Base-by-base conservation (phyloP, 2,888 invertebrate genomes). In the Andrena camellia region DNA sequence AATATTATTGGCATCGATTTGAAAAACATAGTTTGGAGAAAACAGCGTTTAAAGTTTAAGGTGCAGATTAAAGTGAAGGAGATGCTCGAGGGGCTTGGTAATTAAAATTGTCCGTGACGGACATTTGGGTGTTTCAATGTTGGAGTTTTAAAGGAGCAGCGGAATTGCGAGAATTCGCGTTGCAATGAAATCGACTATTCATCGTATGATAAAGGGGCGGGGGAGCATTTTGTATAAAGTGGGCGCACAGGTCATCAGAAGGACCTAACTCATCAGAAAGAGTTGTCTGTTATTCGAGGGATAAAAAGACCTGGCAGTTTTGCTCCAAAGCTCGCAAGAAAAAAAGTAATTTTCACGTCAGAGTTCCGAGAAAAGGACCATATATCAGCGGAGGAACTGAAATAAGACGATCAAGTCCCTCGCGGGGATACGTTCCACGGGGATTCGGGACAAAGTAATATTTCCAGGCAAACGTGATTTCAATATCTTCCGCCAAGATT, bases 321-420 rank as follows among this genome's bases (percentile, higher is more conserved):
- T 52, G 52, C 35, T 31, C 54, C 52, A 35, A 63, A 57, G 62
- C 31, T 54, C 26, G 42, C n/a, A 42, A 57, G 60, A 70, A 60
- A 70, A 54, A 64, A 60, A 72, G 23, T 66, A 26, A 71, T 64
- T 59, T 77, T 59, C 57, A 17, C 64, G 17, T 59, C 57, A 59
- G 64, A n/a, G 64, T 77, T 77, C 73, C 57, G 17, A 77, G 77
- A 77, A 77, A 62, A 42, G 60, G 23, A 54, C 59, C 78, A 62
- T 74, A 74, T 62, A 78, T 78, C 78, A 74, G 60, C 60, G 10
- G 20, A 50, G 59, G 59, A 59, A 50, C 64, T 42, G 10, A 64
- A 77, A 64, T 57, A 63, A 72, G 48, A 59, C 63, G 62, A 63
- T 63, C 48, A 64, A 7, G 26, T 20, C 33, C 17, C 33, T 20